Evolutionary conservation across 2,797 vertebrate genomes (phyloP).

Genomic region (Coranthus polyacanthus): DNA sequence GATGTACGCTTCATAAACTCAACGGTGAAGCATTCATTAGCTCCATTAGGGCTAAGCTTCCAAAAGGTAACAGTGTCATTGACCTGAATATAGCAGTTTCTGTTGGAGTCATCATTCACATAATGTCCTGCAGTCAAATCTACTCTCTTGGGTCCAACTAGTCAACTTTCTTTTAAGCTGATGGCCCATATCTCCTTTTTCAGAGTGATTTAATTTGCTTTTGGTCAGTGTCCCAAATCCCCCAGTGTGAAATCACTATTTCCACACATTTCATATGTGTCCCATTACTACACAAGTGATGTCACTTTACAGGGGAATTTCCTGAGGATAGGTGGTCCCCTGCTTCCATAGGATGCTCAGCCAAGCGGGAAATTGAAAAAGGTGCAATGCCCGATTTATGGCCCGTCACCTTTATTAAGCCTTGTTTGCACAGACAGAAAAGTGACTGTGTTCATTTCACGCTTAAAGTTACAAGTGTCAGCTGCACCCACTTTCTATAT

Average conservation of each 20-base stretch:
- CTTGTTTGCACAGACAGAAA: constrained; percentile 83
- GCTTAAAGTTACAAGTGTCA: constrained; percentile 75
- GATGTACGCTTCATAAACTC: constrained; percentile 70
- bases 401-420: constrained; percentile 81
- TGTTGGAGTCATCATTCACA: constrained; percentile 59
- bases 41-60: constrained; percentile 64
- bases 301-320: constrained; percentile 70
- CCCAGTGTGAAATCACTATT: constrained; percentile 44
- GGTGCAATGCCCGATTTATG: constrained; percentile 73
- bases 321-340: constrained; percentile 65
- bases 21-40: constrained; percentile 67
- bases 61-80: constrained; percentile 67
- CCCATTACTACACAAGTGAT: constrained; percentile 61
- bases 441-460: constrained; percentile 79
- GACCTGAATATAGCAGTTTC: constrained; percentile 60
- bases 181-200: constrained; percentile 51
- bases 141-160: constrained; percentile 46
- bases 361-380: constrained; percentile 86
- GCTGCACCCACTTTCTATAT: constrained; percentile 53
- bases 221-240: constrained; percentile 46
- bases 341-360: constrained; percentile 73
- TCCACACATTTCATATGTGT: constrained; percentile 49
- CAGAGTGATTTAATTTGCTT: constrained; percentile 54
- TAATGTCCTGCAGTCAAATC: constrained; percentile 38
- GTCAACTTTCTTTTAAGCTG: constrained; percentile 46